Base-by-base conservation (phyloP, 2,113 vertebrate species). In the Crotalus helleri region DNA sequence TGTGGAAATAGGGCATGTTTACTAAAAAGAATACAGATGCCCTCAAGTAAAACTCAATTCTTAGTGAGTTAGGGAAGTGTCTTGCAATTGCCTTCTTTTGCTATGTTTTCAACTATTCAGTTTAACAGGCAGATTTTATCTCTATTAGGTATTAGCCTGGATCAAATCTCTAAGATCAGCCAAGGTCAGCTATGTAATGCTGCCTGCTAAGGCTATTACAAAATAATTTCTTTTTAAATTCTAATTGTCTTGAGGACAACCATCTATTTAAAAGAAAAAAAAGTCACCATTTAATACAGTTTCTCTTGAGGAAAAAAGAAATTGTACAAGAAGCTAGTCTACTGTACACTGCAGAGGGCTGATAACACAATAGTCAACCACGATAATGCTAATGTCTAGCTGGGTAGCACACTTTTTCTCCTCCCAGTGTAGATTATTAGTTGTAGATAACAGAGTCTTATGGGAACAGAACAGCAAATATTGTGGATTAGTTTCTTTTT, bases 271-370 rank as follows among this genome's bases (percentile, higher is more conserved):
- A 53, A 29, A 44, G 33, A 92, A 74, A 51, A 51, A 49, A 0
- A 0, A 57, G 0, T 0, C 33, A n/a, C 11, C 87, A 87, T 59
- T 93, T 89, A 94, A 17, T 44, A 93, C 24, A 85, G 64, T 91
- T 95, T 69, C 33, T 95, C 69, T 33, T 3, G 44, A 51, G 91
- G 81, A 33, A 69, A 29, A 93, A 93, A 9, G 23, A 5, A 89
- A 81, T 88, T 93, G 39, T 69, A 23, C n/a, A 93, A 49, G 13
- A 86, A 10, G 24, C 0, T 92, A 59, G 49, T 54, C 93, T 93
- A 17, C 69, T 93, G n/a, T 29, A 49, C 21, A 29, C 23, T 90
- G 90, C 69, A 93, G 92, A 92, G 5, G 39, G 26, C 10, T 93
- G 74, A 39, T 93, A 91, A 94, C 0, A 51, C 92, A 74, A 10